A percentile compares a stretch with the other conserved stretches of the same genome.
Evolutionary conservation across 2,113 vertebrate genomes (phyloP).

Genomic region (Zeus faber): DNA sequence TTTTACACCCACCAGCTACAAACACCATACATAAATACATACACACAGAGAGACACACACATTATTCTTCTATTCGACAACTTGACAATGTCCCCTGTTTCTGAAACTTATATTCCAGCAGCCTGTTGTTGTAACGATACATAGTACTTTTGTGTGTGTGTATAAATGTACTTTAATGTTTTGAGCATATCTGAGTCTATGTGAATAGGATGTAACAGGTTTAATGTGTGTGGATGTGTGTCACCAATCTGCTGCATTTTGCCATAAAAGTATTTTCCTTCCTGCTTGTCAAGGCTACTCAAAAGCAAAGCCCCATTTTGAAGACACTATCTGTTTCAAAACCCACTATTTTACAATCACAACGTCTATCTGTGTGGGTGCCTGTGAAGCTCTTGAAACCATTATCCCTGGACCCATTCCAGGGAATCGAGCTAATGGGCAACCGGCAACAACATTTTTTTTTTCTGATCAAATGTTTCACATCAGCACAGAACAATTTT

Average conservation of each 20-base stretch:
- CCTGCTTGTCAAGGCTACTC: no score
- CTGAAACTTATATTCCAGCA: no score
- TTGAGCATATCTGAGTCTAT: neutral
- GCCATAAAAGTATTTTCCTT: no score
- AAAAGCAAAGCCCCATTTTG: constrained; percentile 14
- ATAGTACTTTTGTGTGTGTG: no score
- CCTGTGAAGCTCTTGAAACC: constrained; percentile 12
- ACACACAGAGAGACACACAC: neutral
- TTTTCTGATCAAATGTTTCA: constrained; percentile 15
- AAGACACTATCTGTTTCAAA: constrained; percentile 14
- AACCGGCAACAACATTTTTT: neutral
- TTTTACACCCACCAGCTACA: neutral
- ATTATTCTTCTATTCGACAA: no score
- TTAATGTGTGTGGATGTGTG: constrained; percentile 7
- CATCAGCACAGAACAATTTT: constrained; percentile 21
- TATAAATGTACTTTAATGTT: neutral
- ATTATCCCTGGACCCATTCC: constrained; percentile 15
- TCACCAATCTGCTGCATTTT: constrained; percentile 14
- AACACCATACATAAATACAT: neutral
- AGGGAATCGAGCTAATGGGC: constrained; percentile 4
- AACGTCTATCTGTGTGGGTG: constrained; percentile 1
- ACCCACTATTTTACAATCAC: constrained; percentile 1
- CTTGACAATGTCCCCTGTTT: no score
- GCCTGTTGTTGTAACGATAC: no score
- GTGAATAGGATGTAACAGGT: no score